These are phyloP conservation scores for Syndactyla subalaris DNA, from an alignment of 2,797 vertebrate species.

Conservation along the genomic window DNA sequence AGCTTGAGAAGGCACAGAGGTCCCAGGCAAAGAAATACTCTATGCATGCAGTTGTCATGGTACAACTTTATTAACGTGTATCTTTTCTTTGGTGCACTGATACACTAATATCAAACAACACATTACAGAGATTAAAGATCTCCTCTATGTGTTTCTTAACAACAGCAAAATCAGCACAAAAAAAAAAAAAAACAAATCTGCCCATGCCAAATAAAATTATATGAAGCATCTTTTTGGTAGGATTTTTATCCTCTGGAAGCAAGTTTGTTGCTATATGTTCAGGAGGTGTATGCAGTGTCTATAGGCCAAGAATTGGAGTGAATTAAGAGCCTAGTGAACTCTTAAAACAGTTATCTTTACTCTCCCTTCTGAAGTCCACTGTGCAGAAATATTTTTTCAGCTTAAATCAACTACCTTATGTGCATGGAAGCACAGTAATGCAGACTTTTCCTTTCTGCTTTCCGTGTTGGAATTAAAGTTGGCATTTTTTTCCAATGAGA, in stretches of 20 bases:
- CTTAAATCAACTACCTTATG: background rate
- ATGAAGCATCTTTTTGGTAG: background rate
- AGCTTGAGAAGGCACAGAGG: background rate
- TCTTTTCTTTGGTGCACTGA: background rate
- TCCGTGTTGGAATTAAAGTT: background rate
- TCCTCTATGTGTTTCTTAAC: background rate
- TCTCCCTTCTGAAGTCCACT: background rate
- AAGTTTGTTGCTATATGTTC: background rate
- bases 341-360: background rate
- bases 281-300: background rate
- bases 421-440: background rate
- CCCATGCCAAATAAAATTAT: background rate
- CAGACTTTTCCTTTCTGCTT: background rate
- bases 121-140: background rate
- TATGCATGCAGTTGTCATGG: background rate
- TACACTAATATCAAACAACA: background rate
- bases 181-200: background rate
- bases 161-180: background rate
- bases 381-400: background rate
- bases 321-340: background rate
- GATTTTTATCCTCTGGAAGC: background rate
- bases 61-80: background rate
- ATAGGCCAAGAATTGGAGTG: background rate
- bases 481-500: background rate
- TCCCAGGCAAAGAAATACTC: background rate